Conservation (phyloP, 2,113 vertebrate species). For the Pipa parva region DNA sequence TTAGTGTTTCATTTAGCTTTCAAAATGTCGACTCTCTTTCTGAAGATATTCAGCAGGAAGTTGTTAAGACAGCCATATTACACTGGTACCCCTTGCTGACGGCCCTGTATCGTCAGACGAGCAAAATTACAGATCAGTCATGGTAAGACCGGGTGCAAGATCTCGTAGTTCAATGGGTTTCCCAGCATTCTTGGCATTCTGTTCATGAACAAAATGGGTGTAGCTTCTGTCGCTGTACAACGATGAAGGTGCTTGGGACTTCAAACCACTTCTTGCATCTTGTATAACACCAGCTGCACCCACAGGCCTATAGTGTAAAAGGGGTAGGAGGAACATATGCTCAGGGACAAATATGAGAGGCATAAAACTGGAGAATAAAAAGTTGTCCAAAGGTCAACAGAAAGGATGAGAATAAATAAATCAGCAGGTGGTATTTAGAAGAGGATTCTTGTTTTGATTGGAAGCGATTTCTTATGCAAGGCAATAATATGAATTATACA, state of each 20-base stretch:
- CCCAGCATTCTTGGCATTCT: conserved; percentile 59
- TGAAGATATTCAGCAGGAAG: too few species aligned
- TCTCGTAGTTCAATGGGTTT: conserved; percentile 42
- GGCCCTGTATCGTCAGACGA: background rate
- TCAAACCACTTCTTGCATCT: conserved; percentile 59
- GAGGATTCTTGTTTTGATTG: too few species aligned
- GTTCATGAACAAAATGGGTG: conserved; percentile 57
- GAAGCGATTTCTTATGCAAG: too few species aligned
- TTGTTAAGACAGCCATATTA: too few species aligned
- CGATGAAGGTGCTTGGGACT: conserved; percentile 53
- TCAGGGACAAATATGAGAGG: conserved; percentile 24
- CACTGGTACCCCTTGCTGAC: background rate
- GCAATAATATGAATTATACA: too few species aligned
- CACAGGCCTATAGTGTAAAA: conserved; percentile 61
- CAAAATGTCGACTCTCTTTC: too few species aligned
- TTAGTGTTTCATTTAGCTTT: too few species aligned
- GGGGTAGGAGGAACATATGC: conserved; percentile 65
- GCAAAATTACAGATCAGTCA: conserved; percentile 57
- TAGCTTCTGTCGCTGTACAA: conserved; percentile 50
- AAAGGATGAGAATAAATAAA: rapidly evolving
- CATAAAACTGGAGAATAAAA: conserved; percentile 15
- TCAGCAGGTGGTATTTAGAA: too few species aligned
- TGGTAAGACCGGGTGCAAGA: conserved; percentile 46
- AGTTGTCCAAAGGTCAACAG: background rate
- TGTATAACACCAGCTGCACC: conserved; percentile 57